Conservation (phyloP, 2,797 vertebrate species). For the Falco berigora region DNA sequence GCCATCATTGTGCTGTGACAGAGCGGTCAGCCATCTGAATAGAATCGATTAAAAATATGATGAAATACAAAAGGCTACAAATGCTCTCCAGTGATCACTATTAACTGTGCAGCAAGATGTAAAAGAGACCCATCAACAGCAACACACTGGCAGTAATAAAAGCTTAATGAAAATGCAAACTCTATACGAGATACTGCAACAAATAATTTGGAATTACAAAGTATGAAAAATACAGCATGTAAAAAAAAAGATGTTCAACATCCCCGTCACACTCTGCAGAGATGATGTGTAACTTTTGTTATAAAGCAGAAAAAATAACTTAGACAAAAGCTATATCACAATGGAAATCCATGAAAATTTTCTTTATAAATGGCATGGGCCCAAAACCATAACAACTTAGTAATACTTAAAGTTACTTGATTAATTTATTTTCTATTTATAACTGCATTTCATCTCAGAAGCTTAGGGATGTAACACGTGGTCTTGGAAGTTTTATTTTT, state of each 20-base stretch:
- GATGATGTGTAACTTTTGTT: neutral
- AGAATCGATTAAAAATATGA: conserved; percentile 7
- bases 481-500: neutral
- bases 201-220: neutral
- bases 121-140: neutral
- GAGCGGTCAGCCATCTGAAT: neutral
- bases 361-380: neutral
- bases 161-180: neutral
- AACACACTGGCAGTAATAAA: neutral
- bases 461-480: neutral
- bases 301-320: neutral
- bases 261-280: neutral
- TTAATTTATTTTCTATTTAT: neutral
- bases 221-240: neutral
- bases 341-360: neutral
- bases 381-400: neutral
- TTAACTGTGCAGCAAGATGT: neutral
- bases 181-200: neutral
- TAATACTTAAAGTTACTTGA: neutral
- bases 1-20: neutral
- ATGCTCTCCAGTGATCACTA: neutral
- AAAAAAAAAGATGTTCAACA: neutral
- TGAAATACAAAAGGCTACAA: conserved; percentile 17
- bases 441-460: neutral
- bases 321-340: neutral